Base-by-base conservation (phyloP, 2,797 vertebrate species). In the Pangasius krempfi region DNA sequence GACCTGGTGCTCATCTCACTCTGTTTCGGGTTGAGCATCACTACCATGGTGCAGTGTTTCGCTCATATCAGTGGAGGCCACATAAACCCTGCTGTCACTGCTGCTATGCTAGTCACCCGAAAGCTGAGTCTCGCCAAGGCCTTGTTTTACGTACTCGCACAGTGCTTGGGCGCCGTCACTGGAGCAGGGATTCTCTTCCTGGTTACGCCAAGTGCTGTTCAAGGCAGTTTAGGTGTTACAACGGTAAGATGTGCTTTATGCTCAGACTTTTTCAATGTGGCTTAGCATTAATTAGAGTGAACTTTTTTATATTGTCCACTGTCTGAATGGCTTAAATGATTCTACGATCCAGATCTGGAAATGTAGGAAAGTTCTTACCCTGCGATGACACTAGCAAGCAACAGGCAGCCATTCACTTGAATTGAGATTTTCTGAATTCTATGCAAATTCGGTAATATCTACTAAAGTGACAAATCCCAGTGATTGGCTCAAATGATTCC, bases 31-130 rank as follows among this genome's bases (percentile, higher is more conserved):
- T 97, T 99, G 91, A 97, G 96, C 95, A 98, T 99, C 8, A 98
- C 97, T 27, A 99, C 98, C 60, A 97, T 98, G 97, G 98, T 98
- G 91, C 98, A 99, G 86, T 98, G 98, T 92, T 98, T 99, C 4
- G 97, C 97, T 13, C 98, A 99, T 94, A 98, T 99, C 94, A 98
- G 98, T 0, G 98, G 98, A 0, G 97, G 97, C 75, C 98, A 99
- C 95, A 97, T 99, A 91, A 99, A 99, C 93, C 98, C 98, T 0
- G 98, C 98, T 0, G 98, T 99, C 89, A 99, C 98, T 0, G 95
- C 96, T 80, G 98, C 98, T 1, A 98, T 99, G 98, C 95, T 99
- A 87, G 97, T 98, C 86, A 98, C 97, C 0, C 93, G 96, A 92
- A 99, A 97, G 94, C 96, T 99, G 88, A 99, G 97, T 94, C 95